Conservation (phyloP, 2,113 vertebrate species). For the Sisor rabdophorus region DNA sequence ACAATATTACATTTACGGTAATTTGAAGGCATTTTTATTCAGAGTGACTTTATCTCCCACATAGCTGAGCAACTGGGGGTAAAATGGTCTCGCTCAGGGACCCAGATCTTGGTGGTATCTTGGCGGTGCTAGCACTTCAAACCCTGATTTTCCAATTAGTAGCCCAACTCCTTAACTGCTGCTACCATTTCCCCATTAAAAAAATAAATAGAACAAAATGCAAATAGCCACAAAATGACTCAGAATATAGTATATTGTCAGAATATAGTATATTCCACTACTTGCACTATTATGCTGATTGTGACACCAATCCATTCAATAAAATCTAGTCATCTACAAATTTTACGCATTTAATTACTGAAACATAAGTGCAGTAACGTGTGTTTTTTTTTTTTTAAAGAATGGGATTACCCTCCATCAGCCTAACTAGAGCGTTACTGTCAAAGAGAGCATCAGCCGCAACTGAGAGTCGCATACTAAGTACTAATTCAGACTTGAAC, state of each 20-base stretch:
- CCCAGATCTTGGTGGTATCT: too few relatives aligned
- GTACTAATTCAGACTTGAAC: conserved; percentile 20
- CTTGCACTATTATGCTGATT: not conserved
- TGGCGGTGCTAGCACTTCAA: too few relatives aligned
- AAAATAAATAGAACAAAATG: not conserved
- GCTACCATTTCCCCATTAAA: too few relatives aligned
- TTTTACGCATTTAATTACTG: conserved; percentile 13
- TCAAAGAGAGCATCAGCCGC: not conserved
- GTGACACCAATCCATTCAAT: not conserved
- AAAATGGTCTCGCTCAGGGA: too few relatives aligned
- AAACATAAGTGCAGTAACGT: not conserved
- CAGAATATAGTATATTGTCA: not conserved
- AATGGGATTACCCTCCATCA: conserved; percentile 14
- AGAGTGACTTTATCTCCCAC: too few relatives aligned
- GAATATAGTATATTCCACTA: not conserved
- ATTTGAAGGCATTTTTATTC: too few relatives aligned
- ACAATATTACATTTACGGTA: not conserved
- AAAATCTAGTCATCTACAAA: not conserved
- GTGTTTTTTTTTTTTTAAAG: too few relatives aligned
- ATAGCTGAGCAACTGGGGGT: too few relatives aligned
- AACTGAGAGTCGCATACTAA: not conserved
- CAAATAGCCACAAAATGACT: not conserved
- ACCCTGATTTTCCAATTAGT: too few relatives aligned
- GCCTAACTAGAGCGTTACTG: not conserved
- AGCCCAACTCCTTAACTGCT: too few relatives aligned